Percentiles rank a stretch among this genome's conserved stretches.
Conservation (phyloP, 2,113 vertebrate species). For the Bombycilla garrulus region DNA sequence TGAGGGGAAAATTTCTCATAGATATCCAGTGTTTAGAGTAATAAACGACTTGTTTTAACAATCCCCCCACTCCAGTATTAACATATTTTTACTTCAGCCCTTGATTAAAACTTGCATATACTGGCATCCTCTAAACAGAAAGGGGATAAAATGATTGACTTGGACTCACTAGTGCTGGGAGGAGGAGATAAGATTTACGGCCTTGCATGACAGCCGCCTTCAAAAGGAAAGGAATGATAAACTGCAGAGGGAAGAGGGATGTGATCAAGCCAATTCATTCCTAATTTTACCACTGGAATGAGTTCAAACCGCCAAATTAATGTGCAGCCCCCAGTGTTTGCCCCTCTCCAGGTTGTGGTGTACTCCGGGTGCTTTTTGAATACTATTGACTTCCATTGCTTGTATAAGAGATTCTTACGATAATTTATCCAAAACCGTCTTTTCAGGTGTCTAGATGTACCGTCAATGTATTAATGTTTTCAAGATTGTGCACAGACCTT, state of each 20-base stretch:
- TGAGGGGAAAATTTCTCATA: neutral
- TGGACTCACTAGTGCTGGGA: accelerated
- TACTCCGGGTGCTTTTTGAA: neutral
- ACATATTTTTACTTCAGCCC: neutral
- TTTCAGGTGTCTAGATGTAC: neutral
- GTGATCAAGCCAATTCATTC: neutral
- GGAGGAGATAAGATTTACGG: neutral
- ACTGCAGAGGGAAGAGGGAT: neutral
- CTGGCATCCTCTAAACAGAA: neutral
- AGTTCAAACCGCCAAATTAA: neutral
- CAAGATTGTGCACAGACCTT: neutral
- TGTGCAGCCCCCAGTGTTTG: neutral
- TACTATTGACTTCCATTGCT: neutral
- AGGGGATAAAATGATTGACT: neutral
- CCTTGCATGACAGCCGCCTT: neutral
- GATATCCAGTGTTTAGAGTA: neutral
- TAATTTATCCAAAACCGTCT: neutral
- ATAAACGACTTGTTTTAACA: neutral
- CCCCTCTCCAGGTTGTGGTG: neutral
- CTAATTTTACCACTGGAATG: neutral
- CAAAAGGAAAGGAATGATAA: neutral
- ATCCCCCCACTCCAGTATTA: neutral
- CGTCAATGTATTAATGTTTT: neutral
- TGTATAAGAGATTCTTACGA: neutral
- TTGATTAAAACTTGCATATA: neutral